phyloP scores from a whole-genome alignment of 2,797 vertebrate species.

The Hemibagrus guttatus region DNA sequence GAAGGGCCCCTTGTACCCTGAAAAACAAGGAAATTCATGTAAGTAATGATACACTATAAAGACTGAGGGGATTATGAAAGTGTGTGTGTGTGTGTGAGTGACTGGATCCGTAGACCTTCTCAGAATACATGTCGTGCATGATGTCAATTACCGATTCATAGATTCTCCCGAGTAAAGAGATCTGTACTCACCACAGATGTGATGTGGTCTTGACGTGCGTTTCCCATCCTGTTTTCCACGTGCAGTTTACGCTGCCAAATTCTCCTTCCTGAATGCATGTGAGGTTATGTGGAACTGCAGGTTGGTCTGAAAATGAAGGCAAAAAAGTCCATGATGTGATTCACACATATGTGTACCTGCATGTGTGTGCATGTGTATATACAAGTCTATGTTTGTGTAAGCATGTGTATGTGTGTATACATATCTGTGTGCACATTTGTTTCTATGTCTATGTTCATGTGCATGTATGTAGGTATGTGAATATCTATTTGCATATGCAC shows the following conservation, averaged over 20 bases:
- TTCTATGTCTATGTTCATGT: neutral
- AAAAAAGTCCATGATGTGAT: neutral
- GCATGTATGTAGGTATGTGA: neutral
- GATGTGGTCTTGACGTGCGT: constrained; percentile 68
- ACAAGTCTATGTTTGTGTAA: neutral
- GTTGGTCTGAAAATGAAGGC: constrained; percentile 73
- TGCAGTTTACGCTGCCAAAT: constrained; percentile 71
- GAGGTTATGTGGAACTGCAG: constrained; percentile 77
- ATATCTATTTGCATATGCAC: neutral
- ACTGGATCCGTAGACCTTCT: neutral
- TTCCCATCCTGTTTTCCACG: constrained; percentile 77
- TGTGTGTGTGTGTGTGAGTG: constrained; percentile 19
- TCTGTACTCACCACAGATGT: constrained; percentile 73
- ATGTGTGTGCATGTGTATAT: neutral
- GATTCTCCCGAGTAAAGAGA: neutral
- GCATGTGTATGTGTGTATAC: neutral
- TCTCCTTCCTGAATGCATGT: constrained; percentile 77
- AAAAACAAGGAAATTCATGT: constrained; percentile 14
- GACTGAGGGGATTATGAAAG: neutral
- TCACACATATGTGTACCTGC: neutral
- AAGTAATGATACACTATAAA: constrained; percentile 26
- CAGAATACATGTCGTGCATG: neutral
- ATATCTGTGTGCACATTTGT: neutral
- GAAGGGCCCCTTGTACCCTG: constrained; percentile 42
- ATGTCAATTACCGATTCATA: neutral